Evolutionary conservation across 2,888 invertebrate genomes (phyloP).

Genomic region (Parapristionchus giblindavisi): DNA sequence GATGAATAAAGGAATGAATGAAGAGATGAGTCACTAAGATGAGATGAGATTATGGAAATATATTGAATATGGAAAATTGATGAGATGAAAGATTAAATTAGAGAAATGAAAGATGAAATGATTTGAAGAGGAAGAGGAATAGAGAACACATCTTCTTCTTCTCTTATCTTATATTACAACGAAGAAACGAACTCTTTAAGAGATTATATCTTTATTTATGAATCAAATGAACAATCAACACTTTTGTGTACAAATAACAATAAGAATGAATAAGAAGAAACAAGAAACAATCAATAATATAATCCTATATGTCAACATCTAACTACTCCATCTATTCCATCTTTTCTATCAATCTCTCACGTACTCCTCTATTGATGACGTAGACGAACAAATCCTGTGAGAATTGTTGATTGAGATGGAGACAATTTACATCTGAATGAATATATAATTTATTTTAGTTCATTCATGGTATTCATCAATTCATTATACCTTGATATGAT

Average conservation of each 20-base stretch:
- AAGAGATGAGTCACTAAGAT: too few species aligned
- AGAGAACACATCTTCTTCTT: too few species aligned
- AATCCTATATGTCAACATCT: neutral
- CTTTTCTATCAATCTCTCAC: neutral
- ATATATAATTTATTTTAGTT: neutral
- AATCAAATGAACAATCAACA: too few species aligned
- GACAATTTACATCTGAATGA: slow-evolving; percentile 46
- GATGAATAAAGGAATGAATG: too few species aligned
- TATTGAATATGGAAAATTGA: too few species aligned
- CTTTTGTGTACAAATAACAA: neutral
- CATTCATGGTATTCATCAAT: neutral
- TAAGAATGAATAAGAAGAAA: neutral
- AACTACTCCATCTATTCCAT: neutral
- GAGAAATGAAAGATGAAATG: too few species aligned
- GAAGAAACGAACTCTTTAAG: too few species aligned
- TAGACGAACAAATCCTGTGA: slow-evolving; percentile 52
- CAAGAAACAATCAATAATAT: neutral
- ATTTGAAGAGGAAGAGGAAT: too few species aligned
- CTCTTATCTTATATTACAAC: too few species aligned
- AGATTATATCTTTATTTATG: too few species aligned
- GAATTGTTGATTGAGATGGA: slow-evolving; percentile 44
- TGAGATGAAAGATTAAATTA: too few species aligned
- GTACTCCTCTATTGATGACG: slow-evolving; percentile 32
- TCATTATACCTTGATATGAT: slow-evolving; percentile 46
- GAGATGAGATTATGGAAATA: too few species aligned